Conservation (phyloP, 2,797 vertebrate genomes). For the Babyrousa celebensis region DNA sequence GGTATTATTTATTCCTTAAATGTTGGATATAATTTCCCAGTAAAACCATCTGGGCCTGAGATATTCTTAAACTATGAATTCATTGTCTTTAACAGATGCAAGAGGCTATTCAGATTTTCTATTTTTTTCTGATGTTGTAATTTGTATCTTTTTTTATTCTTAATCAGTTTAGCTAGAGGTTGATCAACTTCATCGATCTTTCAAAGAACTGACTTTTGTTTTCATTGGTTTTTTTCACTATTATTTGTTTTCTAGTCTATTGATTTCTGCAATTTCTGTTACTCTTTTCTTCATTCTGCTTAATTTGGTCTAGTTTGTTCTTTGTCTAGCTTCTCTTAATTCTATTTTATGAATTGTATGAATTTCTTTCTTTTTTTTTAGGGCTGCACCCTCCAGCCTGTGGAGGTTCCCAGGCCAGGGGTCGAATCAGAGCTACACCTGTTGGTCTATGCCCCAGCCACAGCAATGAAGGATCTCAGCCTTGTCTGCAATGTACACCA, state of each 20-base stretch:
- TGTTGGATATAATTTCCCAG: not conserved
- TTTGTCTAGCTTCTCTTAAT: not conserved
- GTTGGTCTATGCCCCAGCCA: no score
- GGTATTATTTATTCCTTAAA: not conserved
- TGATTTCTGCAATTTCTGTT: not conserved
- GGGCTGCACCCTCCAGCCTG: no score
- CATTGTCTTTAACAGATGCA: not conserved
- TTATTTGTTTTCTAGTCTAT: not conserved
- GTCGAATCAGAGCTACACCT: no score
- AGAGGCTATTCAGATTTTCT: not conserved
- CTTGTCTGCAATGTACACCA: no score
- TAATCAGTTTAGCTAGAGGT: not conserved
- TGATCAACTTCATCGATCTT: not conserved
- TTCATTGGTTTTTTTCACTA: not conserved
- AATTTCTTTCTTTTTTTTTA: not conserved
- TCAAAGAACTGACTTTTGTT: not conserved
- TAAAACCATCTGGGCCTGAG: not conserved
- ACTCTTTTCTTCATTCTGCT: not conserved
- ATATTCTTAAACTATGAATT: not conserved
- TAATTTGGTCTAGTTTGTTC: not conserved
- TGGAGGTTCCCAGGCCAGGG: no score
- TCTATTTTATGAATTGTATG: not conserved
- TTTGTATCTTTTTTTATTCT: conserved; percentile 19
- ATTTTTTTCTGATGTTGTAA: not conserved
- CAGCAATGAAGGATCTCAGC: no score